A percentile compares a stretch with the other conserved stretches of the same genome.
These are phyloP conservation scores for Xenops minutus DNA, from an alignment of 2,797 vertebrate species.

Conservation along the genomic window DNA sequence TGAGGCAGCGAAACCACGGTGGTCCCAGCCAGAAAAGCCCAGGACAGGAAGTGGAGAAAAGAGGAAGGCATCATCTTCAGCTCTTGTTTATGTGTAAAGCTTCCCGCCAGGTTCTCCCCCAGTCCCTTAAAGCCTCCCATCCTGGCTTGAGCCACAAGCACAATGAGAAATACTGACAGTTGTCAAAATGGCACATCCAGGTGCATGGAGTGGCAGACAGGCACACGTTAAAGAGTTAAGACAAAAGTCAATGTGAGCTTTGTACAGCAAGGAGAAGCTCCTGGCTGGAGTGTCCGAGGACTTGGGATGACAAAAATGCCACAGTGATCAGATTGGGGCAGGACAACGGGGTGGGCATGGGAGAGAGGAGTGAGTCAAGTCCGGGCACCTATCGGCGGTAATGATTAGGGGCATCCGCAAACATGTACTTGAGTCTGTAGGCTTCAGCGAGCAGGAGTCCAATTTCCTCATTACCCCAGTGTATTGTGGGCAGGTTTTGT, in stretches of 20 bases:
- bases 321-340: constrained; percentile 73
- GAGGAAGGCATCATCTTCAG: background rate
- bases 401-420: constrained; percentile 97
- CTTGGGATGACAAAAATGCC: constrained; percentile 60
- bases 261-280: constrained; percentile 72
- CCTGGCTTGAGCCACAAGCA: constrained; percentile 21
- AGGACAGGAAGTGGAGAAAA: background rate
- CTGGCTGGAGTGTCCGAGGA: constrained; percentile 51
- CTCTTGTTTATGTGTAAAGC: constrained; percentile 37
- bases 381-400: constrained; percentile 88
- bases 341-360: background rate
- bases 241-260: constrained; percentile 69
- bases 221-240: constrained; percentile 70
- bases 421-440: constrained; percentile 99
- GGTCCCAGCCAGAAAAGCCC: background rate
- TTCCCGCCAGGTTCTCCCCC: background rate
- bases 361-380: constrained; percentile 11
- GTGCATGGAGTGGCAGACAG: constrained; percentile 63
- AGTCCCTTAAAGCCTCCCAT: constrained; percentile 26
- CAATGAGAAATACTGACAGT: constrained; percentile 62
- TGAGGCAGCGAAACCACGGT: constrained; percentile 23
- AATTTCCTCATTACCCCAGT: constrained; percentile 98
- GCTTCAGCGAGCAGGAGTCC: constrained; percentile 96
- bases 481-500: constrained; percentile 97
- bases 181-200: constrained; percentile 57